Evolutionary conservation across 2,888 invertebrate genomes (phyloP), one percentile per base, ranked within the genome.

Genomic region (Phania funesta): DNA sequence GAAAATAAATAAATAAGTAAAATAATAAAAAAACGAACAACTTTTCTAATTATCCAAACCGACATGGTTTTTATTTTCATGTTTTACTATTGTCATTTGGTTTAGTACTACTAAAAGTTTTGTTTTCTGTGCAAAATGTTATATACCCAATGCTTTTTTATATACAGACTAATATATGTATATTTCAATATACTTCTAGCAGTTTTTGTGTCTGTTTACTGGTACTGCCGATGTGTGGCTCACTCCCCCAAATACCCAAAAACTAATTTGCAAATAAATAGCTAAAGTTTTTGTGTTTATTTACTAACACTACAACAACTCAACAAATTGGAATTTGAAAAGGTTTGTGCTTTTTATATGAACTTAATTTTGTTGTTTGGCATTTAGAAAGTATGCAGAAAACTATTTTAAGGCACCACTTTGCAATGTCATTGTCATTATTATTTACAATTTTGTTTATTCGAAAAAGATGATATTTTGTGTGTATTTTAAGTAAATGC

Each of bases 181-280:
- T 26, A 26, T n/a, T 52, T 29, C 50, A n/a, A n/a, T n/a, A n/a
- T n/a, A n/a, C 13, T 50, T 13, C 22, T 4, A 13, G 26, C 9
- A 18, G 62, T 56, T 54, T 26, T 1, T 56, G 18, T 60, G 18
- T 60, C 48, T 54, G 62, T 73, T 48, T 41, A n/a, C 20, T 26
- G 13, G 24, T 22, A 22, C 38, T 58, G 65, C 29, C 46, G 52
- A 76, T 76, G 52, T 76, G 24, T 38, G 38, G 18, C 11, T 67
- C 38, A 68, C 50, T 64, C 48, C 64, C n/a, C 32, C 35, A 46
- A 68, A 73, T 64, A 50, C 24, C 32, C 52, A 74, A 41, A 82
- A 82, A 82, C 81, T 82, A 82, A 82, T 82, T 82, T 82, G 65
- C 78, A 82, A 82, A 82, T 82, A 82, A 82, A 82, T 78, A 82